Base-by-base conservation (phyloP, 2,888 invertebrate species). In the Drosophila barbarae region DNA sequence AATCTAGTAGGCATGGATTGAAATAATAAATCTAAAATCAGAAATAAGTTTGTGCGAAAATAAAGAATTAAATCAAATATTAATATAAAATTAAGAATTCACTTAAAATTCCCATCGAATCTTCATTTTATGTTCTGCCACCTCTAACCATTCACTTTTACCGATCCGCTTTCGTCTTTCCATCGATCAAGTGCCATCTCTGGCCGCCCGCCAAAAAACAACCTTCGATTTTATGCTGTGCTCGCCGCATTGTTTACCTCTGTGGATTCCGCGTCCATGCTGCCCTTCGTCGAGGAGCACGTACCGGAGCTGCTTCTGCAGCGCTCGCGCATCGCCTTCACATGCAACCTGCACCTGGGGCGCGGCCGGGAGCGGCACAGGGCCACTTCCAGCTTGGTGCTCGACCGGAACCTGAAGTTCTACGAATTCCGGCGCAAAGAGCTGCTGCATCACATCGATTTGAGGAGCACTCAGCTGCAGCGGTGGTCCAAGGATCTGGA, bases 341-440 rank as follows among this genome's bases (percentile, higher is more conserved):
- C 71, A 47, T 56, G 54, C 30, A 73, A 63, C 36, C 41, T 81
- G 36, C 66, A 69, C 35, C 50, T 81, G 6, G 52, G 30, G 10
- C 21, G 36, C 8, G 59, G 32, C 9, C 36, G 38, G 12, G 46
- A 39, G 4, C 50, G 55, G 2, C 21, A 12, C 6, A 10, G 8
- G 9, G 18, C 28, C 2, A 64, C 72, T 6, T 76, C 59, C 46
- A 47, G 21, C 3, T 52, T 88, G 21, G 70, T 85, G n/a, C 60
- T 88, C 0, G 61, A 79, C 8, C 72, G 72, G 12, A 77, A 84
- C 54, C 64, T 88, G 0, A 81, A 80, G 34, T 79, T 88, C 36
- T 87, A 85, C 46, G 88, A 87, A 58, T 82, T 86, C 18, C 70
- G 66, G 2, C 58, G 74, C 1, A 88, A 88, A 59, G 70, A 79